Evolutionary conservation across 2,888 invertebrate genomes (phyloP).

Genomic region (Callyntrura sp.): DNA sequence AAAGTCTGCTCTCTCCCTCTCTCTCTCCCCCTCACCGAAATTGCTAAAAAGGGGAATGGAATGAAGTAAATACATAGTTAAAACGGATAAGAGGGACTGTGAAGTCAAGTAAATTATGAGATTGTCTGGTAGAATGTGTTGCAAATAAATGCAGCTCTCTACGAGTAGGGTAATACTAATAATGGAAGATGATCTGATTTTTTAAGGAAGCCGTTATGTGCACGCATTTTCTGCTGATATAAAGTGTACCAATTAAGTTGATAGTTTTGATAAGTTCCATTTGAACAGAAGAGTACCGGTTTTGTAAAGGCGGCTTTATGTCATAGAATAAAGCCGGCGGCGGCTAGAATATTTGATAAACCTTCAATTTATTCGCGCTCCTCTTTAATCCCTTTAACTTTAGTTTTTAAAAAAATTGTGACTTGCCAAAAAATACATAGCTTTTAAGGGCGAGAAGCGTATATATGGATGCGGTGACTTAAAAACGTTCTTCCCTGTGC

Average conservation of each 20-base stretch:
- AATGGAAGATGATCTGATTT: too few species aligned
- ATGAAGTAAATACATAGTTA: not conserved
- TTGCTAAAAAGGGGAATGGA: slow-evolving; percentile 41
- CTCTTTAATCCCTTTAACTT: slow-evolving; percentile 11
- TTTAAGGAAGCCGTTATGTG: not conserved
- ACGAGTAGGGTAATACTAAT: too few species aligned
- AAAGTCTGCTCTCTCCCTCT: slow-evolving; percentile 62
- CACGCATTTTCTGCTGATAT: not conserved
- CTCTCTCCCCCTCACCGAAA: too few species aligned
- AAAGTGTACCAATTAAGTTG: too few species aligned
- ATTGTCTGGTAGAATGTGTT: not conserved
- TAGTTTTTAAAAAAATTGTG: slow-evolving; percentile 11
- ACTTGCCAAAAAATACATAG: slow-evolving; percentile 44
- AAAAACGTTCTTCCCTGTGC: slow-evolving; percentile 11
- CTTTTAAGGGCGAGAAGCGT: slow-evolving; percentile 6
- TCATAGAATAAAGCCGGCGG: too few species aligned
- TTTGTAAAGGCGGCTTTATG: not conserved
- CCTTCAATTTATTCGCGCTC: not conserved
- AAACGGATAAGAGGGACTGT: too few species aligned
- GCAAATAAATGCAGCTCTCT: not conserved
- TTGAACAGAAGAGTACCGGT: not conserved
- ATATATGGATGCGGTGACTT: not conserved
- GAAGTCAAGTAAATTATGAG: not conserved
- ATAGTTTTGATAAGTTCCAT: not conserved
- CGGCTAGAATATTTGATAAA: too few species aligned